Evolutionary conservation across 2,888 invertebrate genomes (phyloP), one percentile per base, ranked within the genome.

Genomic region (Podotricha telesiphe): DNA sequence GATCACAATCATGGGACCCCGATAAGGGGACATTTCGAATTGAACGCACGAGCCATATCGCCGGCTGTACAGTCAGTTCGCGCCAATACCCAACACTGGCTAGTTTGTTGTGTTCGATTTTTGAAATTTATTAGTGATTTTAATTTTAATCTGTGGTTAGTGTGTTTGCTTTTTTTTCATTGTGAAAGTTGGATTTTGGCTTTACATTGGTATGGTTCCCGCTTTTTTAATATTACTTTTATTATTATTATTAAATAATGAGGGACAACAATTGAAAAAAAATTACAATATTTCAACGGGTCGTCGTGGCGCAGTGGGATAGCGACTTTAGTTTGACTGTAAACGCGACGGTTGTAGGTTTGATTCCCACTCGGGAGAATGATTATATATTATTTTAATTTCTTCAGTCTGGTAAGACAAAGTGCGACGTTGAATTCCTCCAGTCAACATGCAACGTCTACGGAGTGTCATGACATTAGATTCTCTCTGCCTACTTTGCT

Each of bases 1-100:
- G 67, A 68, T 70, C 17, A 65, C 28, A 55, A 69, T 68, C 59
- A 72, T 71, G 66, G 73, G 70, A 71, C 73, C 71, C 72, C 61
- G 73, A 74, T 72, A 74, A 80, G 78, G 83, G 85, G 79, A 78
- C 81, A 75, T 77, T 81, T 75, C 72, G 71, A 80, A 82, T 80
- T 76, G 75, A 78, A 80, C 77, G 79, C 82, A 76, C 70, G 74
- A 76, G 74, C 75, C 83, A 79, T 81, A 79, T 80, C 80, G 81
- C 77, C 80, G 79, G 77, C 64, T 53, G 74, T 73, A 79, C 81
- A 78, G 78, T 79, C 78, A 75, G 75, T 79, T 76, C 77, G 78
- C 78, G 79, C 74, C 79, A 75, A 79, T 78, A 77, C 74, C 65
- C 70, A 68, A 71, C 74, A 69, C 63, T 48, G 53, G 67, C 45